Evolutionary conservation across 2,113 vertebrate species (phyloP), one percentile per base, ranked within the genome.

Genomic region (Cyanistes caeruleus): DNA sequence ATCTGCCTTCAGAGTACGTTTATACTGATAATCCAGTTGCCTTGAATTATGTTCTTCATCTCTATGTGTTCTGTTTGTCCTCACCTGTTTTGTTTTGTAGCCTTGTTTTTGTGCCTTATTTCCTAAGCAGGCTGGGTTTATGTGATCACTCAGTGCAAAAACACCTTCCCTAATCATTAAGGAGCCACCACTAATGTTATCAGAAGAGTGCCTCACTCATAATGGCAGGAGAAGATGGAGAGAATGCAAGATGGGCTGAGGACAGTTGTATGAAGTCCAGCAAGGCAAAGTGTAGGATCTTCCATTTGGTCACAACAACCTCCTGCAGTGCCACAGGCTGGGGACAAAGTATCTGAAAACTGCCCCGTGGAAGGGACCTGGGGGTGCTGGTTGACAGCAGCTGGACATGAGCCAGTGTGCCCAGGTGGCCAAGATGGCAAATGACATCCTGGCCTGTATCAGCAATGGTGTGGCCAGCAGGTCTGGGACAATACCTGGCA

Each of bases 11-110:
- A 65, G 55, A 69, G 68, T 65, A 91, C 84, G 88, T 96, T 92
- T 93, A 63, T 95, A 95, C 46, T 94, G 87, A 91, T 91, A 92
- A 85, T 91, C 63, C 46, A 65, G n/a, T 85, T 93, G 70, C n/a
- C 81, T 89, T 87, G 58, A 91, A 91, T 91, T 76, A 79, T 51
- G 41, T 89, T 87, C 78, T 68, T 63, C 30, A 53, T 87, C 28
- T 89, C 90, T 89, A 12, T 52, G 46, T 80, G 49, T 76, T 94
- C 77, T 78, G 15, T 69, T 95, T 79, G n/a, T 87, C 33, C 74
- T 87, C 22, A 8, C 4, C 20, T 63, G 43, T 86, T 89, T 75
- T 80, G 44, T 75, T 84, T 89, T 64, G 52, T 56, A 90, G 37
- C 59, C 41, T 85, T 85, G 44, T 60, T 94, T 91, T 83, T 49